Conservation (phyloP, 53 echinoderm and acorn worm genomes). For the Zoroaster sp. region DNA sequence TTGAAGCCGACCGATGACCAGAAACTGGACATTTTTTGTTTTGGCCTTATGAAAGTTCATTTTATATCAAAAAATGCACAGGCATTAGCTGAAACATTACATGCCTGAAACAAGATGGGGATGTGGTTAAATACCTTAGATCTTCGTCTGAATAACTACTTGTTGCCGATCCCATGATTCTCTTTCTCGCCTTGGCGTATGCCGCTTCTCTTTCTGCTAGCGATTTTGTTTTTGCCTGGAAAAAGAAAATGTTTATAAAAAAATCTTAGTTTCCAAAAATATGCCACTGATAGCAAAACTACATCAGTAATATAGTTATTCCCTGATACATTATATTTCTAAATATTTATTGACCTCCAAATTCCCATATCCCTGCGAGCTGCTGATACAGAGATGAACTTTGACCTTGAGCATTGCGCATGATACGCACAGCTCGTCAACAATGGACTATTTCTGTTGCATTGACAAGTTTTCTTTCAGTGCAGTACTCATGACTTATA, state of each 20-base stretch:
- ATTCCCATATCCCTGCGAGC: too few relatives aligned
- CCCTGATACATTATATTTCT: neutral
- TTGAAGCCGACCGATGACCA: too few relatives aligned
- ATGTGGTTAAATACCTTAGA: neutral
- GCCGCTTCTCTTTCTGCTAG: slow-evolving; percentile 93
- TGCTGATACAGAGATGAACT: too few relatives aligned
- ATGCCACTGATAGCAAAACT: neutral
- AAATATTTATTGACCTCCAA: neutral
- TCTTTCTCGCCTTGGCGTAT: slow-evolving; percentile 82
- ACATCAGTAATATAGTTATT: neutral
- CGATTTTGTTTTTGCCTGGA: slow-evolving; percentile 76
- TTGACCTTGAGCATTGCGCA: too few relatives aligned
- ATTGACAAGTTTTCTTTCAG: too few relatives aligned
- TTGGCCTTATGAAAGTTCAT: neutral
- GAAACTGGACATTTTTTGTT: too few relatives aligned
- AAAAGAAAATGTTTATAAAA: neutral
- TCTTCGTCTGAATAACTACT: slow-evolving; percentile 67
- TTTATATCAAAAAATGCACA: neutral
- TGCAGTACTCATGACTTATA: too few relatives aligned
- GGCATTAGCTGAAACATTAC: neutral
- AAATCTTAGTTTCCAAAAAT: neutral
- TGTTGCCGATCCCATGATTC: slow-evolving; percentile 83
- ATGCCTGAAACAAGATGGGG: neutral
- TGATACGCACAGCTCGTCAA: too few relatives aligned
- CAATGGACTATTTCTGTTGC: too few relatives aligned